These are phyloP conservation scores for Melieria picta DNA, from an alignment of 2,888 invertebrate species.

Conservation along the genomic window DNA sequence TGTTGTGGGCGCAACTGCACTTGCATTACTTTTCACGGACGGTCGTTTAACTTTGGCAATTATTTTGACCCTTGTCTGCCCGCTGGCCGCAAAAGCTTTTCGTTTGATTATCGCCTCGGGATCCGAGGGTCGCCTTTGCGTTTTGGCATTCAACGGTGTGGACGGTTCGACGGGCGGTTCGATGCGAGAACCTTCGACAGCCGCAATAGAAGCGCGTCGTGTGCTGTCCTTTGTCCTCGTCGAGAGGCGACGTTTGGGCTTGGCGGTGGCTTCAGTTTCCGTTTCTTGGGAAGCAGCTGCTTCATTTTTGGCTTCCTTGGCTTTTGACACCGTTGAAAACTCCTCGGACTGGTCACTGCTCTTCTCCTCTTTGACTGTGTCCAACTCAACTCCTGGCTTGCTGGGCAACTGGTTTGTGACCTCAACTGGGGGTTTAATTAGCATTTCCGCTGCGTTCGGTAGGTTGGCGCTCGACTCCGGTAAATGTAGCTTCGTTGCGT, in stretches of 20 bases:
- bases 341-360: neutral
- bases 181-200: slow-evolving; percentile 59
- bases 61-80: slow-evolving; percentile 40
- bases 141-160: slow-evolving; percentile 36
- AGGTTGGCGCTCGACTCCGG: no score
- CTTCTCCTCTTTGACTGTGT: neutral
- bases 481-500: neutral
- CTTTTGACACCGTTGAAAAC: neutral
- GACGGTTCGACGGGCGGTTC: slow-evolving; percentile 46
- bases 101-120: slow-evolving; percentile 59
- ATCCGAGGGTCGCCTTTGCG: slow-evolving; percentile 60
- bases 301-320: neutral
- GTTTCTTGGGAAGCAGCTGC: neutral
- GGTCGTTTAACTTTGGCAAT: slow-evolving; percentile 44
- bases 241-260: neutral
- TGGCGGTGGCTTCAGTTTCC: neutral
- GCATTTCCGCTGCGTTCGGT: no score
- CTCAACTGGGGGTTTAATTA: neutral
- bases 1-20: slow-evolving; percentile 24
- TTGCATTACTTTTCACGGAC: slow-evolving; percentile 36
- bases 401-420: neutral
- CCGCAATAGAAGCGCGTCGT: slow-evolving; percentile 61
- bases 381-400: neutral
- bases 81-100: slow-evolving; percentile 44
- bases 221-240: neutral